Conservation (phyloP, 2,113 vertebrate genomes). For the Proteles cristata region DNA sequence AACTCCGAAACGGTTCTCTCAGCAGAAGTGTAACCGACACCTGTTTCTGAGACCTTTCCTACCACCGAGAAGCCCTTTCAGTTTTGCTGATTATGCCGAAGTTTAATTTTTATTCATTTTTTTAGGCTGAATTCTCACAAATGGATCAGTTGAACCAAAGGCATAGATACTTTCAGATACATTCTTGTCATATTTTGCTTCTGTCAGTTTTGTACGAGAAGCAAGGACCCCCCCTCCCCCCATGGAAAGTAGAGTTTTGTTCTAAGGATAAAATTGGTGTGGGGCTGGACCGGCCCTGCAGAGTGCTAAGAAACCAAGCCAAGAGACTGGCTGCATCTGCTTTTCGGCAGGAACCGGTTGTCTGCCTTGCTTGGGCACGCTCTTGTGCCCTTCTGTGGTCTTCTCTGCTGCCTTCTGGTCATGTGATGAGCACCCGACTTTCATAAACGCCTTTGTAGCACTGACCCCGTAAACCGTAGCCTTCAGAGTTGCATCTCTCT, state of each 20-base stretch:
- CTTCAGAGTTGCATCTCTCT: neutral
- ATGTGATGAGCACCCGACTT: neutral
- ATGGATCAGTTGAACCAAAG: slow-evolving; percentile 9
- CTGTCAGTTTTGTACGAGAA: neutral
- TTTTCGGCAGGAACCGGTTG: neutral
- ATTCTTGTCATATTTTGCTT: slow-evolving; percentile 8
- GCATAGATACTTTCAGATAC: neutral
- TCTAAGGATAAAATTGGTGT: neutral
- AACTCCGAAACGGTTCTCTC: neutral
- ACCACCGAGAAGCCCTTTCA: neutral
- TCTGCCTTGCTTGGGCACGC: neutral
- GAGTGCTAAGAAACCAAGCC: neutral
- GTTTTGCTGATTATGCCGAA: slow-evolving; percentile 20
- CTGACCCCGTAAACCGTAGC: neutral
- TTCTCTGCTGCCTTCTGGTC: neutral
- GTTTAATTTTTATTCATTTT: slow-evolving; percentile 44
- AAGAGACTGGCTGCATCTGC: neutral
- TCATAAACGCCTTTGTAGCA: neutral
- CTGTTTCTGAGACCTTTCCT: neutral
- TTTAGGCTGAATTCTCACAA: slow-evolving; percentile 35
- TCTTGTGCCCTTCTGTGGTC: neutral
- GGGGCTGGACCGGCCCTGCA: neutral
- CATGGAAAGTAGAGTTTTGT: neutral
- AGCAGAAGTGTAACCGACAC: neutral
- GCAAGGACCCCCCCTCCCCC: neutral